Conservation (phyloP, 1,140 invertebrate species). For the Eueides isabella region DNA sequence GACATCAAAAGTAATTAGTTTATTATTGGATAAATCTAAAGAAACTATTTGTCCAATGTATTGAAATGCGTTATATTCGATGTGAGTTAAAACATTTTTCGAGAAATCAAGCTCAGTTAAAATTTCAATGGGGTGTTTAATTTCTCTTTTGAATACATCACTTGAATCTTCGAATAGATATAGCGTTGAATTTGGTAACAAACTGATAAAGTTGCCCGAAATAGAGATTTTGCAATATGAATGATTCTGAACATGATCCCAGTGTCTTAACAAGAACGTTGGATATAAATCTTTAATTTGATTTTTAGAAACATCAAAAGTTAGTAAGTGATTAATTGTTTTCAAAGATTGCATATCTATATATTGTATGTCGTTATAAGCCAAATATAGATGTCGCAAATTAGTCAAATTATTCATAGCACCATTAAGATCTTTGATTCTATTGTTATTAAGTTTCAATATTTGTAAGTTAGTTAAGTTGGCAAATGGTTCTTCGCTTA, state of each 20-base stretch:
- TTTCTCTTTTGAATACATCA: slow-evolving; percentile 43
- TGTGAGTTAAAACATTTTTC: slow-evolving; percentile 34
- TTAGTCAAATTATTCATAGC: slow-evolving; percentile 61
- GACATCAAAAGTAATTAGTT: slow-evolving; percentile 56
- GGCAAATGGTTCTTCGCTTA: slow-evolving; percentile 61
- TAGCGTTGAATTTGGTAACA: slow-evolving; percentile 50
- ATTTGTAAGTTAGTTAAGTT: slow-evolving; percentile 62
- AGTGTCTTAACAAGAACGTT: slow-evolving; percentile 62
- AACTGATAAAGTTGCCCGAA: slow-evolving; percentile 60
- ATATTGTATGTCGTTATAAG: slow-evolving; percentile 59
- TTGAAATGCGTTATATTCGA: slow-evolving; percentile 67
- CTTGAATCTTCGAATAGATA: slow-evolving; percentile 34
- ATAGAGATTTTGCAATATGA: slow-evolving; percentile 64
- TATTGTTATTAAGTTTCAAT: slow-evolving; percentile 63
- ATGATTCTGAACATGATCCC: slow-evolving; percentile 59
- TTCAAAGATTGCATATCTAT: slow-evolving; percentile 61
- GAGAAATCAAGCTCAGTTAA: slow-evolving; percentile 55
- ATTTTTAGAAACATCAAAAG: slow-evolving; percentile 68
- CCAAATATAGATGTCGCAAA: slow-evolving; percentile 64
- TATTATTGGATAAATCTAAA: slow-evolving; percentile 66
- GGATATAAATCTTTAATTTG: slow-evolving; percentile 55
- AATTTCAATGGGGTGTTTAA: slow-evolving; percentile 19
- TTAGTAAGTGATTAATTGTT: slow-evolving; percentile 67
- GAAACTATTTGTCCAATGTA: slow-evolving; percentile 51
- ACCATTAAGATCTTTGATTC: slow-evolving; percentile 65